Conservation (phyloP, 1,140 invertebrate species). For the Cotesia glomerata region DNA sequence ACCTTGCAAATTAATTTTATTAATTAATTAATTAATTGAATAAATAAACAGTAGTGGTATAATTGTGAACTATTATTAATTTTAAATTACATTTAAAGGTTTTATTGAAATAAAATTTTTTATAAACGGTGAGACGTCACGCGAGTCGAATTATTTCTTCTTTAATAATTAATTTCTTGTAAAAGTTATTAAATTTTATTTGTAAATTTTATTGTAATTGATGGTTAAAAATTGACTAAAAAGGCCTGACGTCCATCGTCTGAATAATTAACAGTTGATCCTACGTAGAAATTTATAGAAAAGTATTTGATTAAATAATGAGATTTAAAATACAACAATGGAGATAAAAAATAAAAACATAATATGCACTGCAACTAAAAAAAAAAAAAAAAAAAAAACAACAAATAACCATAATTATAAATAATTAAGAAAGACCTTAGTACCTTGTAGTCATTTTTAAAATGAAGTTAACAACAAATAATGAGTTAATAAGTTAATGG, state of each 20-base stretch:
- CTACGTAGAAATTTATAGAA: not conserved
- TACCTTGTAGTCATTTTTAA: slow-evolving; percentile 11
- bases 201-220: slow-evolving; percentile 14
- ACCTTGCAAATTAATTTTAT: too few relatives aligned
- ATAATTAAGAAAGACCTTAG: not conserved
- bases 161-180: slow-evolving; percentile 16
- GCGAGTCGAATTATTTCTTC: slow-evolving; percentile 9
- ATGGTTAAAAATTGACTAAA: not conserved
- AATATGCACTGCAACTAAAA: not conserved
- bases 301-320: not conserved
- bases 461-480: slow-evolving; percentile 5
- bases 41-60: too few relatives aligned
- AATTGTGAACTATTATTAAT: not conserved
- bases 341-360: not conserved
- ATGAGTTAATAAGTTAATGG: slow-evolving; percentile 1
- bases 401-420: not conserved
- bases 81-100: slow-evolving; percentile 1
- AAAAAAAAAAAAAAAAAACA: not conserved
- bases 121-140: slow-evolving; percentile 11
- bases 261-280: slow-evolving; percentile 6
- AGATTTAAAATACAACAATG: slow-evolving; percentile 12
- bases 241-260: slow-evolving; percentile 43
- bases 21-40: too few relatives aligned
- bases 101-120: slow-evolving; percentile 1
- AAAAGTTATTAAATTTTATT: slow-evolving; percentile 11